Conservation (phyloP, 1,140 invertebrate species). For the Cherax destructor region DNA sequence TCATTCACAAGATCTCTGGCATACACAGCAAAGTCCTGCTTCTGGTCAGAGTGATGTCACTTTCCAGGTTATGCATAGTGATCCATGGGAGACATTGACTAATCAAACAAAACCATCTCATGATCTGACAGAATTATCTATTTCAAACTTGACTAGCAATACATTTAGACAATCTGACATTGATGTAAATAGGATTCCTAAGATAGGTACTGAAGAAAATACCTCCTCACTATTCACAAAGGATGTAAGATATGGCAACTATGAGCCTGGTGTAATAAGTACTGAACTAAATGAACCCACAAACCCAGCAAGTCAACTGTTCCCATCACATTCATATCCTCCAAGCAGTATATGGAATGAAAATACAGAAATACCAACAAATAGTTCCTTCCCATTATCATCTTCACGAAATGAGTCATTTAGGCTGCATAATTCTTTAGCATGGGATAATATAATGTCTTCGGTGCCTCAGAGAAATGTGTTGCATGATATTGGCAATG, state of each 20-base stretch:
- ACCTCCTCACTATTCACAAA: background rate
- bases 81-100: background rate
- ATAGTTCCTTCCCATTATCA: background rate
- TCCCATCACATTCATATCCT: background rate
- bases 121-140: background rate
- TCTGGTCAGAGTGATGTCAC: background rate
- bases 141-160: background rate
- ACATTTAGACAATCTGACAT: background rate
- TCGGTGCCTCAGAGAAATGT: background rate
- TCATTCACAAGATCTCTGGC: background rate
- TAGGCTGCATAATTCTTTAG: background rate
- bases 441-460: background rate
- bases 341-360: background rate
- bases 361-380: background rate
- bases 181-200: background rate
- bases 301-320: background rate
- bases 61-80: background rate
- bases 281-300: background rate
- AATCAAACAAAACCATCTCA: background rate
- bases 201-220: background rate
- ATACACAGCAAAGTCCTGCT: background rate
- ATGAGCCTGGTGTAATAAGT: background rate
- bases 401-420: background rate
- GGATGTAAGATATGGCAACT: background rate
- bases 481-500: background rate